These are phyloP conservation scores for Micromys minutus DNA, from an alignment of 2,113 vertebrate species.

Conservation along the genomic window DNA sequence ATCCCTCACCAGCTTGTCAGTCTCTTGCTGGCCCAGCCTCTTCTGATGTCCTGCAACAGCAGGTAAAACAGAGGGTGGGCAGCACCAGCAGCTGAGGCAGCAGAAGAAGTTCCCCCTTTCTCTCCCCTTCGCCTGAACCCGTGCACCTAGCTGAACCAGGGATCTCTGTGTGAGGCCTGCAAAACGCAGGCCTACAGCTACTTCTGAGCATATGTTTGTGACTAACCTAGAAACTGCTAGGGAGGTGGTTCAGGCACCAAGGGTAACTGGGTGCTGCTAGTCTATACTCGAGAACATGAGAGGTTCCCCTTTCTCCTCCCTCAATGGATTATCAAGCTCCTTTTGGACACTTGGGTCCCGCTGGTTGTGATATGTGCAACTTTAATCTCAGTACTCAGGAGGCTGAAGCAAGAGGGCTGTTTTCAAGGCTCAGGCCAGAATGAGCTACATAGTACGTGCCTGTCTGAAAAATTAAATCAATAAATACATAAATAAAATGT, in stretches of 20 bases:
- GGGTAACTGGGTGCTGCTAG: background rate
- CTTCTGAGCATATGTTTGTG: background rate
- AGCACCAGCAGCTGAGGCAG: too few species aligned
- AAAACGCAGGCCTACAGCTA: too few species aligned
- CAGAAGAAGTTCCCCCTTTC: too few species aligned
- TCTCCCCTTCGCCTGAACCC: too few species aligned
- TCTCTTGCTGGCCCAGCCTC: too few species aligned
- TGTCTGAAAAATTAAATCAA: background rate
- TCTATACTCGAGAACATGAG: rapidly evolving
- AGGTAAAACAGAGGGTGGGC: too few species aligned
- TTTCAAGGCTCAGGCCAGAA: background rate
- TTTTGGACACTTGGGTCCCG: background rate
- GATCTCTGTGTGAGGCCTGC: too few species aligned
- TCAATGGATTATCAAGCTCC: rapidly evolving
- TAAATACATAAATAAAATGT: background rate
- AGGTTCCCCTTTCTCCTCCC: background rate
- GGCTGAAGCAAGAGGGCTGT: background rate
- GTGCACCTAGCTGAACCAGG: too few species aligned
- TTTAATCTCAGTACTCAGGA: background rate
- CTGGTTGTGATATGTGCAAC: background rate
- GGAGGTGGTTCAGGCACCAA: rapidly evolving
- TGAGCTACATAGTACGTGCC: background rate
- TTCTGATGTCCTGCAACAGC: too few species aligned
- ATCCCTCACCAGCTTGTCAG: too few species aligned
- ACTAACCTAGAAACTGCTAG: rapidly evolving